Evolutionary conservation across 2,113 vertebrate species (phyloP).

Genomic region (Forbesichthys papilliferus): DNA sequence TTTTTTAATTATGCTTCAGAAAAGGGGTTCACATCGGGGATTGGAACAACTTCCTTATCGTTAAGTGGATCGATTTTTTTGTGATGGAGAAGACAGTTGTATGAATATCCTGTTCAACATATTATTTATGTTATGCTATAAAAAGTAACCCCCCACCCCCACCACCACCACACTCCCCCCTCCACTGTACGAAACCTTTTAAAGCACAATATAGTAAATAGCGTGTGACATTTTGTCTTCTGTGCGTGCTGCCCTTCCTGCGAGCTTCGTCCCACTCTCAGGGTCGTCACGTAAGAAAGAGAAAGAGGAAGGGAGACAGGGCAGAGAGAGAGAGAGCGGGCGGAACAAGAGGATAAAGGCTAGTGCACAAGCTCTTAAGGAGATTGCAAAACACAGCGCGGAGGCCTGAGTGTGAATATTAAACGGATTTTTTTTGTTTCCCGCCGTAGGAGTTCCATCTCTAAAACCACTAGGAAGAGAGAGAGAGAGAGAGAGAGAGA

Average conservation of each 20-base stretch:
- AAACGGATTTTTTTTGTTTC: constrained; percentile 51
- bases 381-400: constrained; percentile 71
- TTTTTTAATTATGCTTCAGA: too few species aligned
- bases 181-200: neutral
- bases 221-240: neutral
- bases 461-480: constrained; percentile 27
- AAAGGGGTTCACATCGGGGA: too few species aligned
- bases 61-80: too few species aligned
- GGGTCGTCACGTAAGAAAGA: too few species aligned
- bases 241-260: constrained; percentile 35
- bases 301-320: constrained; percentile 33
- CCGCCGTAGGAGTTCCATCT: constrained; percentile 56
- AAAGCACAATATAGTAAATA: too few species aligned
- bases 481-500: constrained; percentile 12
- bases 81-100: too few species aligned
- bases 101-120: too few species aligned
- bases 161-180: too few species aligned
- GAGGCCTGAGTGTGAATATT: constrained; percentile 73
- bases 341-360: constrained; percentile 54
- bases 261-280: too few species aligned
- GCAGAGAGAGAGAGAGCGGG: constrained; percentile 44
- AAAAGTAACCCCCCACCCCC: neutral
- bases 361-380: constrained; percentile 74
- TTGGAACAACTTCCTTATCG: too few species aligned
- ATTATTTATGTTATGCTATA: too few species aligned